These are phyloP conservation scores for Heliothis virescens DNA, from an alignment of 1,140 invertebrate genomes.

Conservation along the genomic window DNA sequence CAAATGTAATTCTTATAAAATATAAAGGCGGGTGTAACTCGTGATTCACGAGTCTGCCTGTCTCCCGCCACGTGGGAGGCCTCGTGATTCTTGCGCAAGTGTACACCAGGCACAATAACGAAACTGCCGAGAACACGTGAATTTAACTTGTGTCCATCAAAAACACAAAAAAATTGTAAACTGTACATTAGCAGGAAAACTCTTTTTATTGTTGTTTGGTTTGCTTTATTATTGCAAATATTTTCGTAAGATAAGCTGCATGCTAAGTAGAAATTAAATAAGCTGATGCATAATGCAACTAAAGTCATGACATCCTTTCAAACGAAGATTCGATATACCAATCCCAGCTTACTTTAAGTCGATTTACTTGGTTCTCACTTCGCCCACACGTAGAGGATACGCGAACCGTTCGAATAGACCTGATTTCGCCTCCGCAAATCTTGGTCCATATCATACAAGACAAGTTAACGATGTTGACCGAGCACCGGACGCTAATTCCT, in stretches of 20 bases:
- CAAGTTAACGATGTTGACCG: conserved; percentile 48
- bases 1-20: conserved; percentile 10
- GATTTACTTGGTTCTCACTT: conserved; percentile 38
- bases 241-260: neutral
- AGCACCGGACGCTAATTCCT: conserved; percentile 51
- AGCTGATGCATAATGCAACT: neutral
- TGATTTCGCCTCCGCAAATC: conserved; percentile 49
- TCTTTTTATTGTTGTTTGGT: no score
- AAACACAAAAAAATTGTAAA: conserved; percentile 1
- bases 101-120: conserved; percentile 8
- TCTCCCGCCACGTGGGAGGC: conserved; percentile 50
- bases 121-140: conserved; percentile 33
- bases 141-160: neutral
- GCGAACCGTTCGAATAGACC: conserved; percentile 30
- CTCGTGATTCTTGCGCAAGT: conserved; percentile 45
- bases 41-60: conserved; percentile 46
- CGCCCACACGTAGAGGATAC: conserved; percentile 39
- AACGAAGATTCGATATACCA: conserved; percentile 3
- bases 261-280: neutral
- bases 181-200: neutral
- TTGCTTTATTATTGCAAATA: neutral
- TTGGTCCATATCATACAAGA: conserved; percentile 36
- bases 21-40: conserved; percentile 22
- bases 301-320: neutral
- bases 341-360: conserved; percentile 29